Percentiles rank a stretch among this genome's conserved stretches.
Conservation (phyloP, 1,140 invertebrate species). For the Neodiprion lecontei region DNA sequence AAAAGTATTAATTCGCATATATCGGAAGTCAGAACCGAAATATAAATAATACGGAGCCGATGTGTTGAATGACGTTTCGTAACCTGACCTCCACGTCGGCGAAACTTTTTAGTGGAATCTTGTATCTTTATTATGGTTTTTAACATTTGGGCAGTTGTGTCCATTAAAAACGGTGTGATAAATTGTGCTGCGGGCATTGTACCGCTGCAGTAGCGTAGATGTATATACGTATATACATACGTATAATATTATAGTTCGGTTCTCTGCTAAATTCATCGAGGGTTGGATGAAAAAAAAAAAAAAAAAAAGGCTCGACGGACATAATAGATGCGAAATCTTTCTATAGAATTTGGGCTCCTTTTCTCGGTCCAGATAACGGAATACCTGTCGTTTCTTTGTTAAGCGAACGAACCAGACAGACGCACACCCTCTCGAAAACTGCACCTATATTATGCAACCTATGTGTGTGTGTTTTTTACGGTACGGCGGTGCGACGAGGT, state of each 20-base stretch:
- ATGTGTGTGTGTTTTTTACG: not conserved
- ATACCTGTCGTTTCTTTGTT: conserved; percentile 7
- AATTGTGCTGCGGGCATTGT: too few species aligned
- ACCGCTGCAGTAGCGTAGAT: not conserved
- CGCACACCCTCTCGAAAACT: not conserved
- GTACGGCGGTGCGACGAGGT: not conserved
- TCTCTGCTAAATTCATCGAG: not conserved
- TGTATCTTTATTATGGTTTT: too few species aligned
- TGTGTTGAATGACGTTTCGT: not conserved
- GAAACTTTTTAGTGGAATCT: not conserved
- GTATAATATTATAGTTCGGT: not conserved
- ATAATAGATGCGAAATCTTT: not conserved
- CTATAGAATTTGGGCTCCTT: conserved; percentile 7
- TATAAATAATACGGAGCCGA: too few species aligned
- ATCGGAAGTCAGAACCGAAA: too few species aligned
- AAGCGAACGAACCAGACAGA: not conserved
- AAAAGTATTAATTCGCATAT: too few species aligned
- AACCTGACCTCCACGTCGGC: not conserved
- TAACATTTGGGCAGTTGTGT: not conserved
- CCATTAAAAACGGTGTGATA: not conserved
- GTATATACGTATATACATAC: too few species aligned
- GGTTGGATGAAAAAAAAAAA: not conserved
- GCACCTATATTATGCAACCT: not conserved
- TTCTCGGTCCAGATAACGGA: conserved; percentile 7
- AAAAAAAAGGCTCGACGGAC: not conserved